Evolutionary conservation across 2,888 invertebrate genomes (phyloP).

Genomic region (Sphinx pinastri): DNA sequence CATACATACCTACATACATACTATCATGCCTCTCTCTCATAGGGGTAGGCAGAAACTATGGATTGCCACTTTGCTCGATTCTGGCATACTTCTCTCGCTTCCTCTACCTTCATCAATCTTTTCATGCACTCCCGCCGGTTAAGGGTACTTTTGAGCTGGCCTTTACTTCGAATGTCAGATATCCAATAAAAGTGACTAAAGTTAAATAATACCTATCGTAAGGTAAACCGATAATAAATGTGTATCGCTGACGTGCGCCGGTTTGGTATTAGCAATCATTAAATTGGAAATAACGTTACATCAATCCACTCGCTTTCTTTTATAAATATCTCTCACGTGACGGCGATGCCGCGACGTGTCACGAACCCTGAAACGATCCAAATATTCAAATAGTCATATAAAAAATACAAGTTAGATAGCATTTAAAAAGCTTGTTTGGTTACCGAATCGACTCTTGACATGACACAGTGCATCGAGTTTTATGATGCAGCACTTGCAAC

Average conservation of each 20-base stretch:
- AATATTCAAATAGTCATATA: constrained; percentile 84
- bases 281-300: constrained; percentile 83
- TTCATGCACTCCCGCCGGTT: no score
- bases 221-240: constrained; percentile 1
- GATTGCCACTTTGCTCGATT: no score
- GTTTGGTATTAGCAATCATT: constrained; percentile 82
- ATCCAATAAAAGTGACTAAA: no score
- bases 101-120: no score
- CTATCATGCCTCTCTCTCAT: no score
- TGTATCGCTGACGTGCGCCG: constrained; percentile 71
- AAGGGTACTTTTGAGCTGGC: no score
- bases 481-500: constrained; percentile 44
- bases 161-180: no score
- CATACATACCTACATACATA: no score
- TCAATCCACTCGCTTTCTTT: constrained; percentile 81
- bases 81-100: no score
- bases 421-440: constrained; percentile 84
- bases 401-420: constrained; percentile 84
- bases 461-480: constrained; percentile 70
- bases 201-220: background rate
- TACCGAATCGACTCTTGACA: constrained; percentile 80
- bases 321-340: constrained; percentile 84
- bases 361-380: constrained; percentile 80
- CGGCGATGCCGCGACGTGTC: constrained; percentile 80
- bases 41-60: no score